Percentiles rank a stretch among this genome's conserved stretches.
Evolutionary conservation across 2,797 vertebrate genomes (phyloP).

Genomic region (Sebastes hubbsi): DNA sequence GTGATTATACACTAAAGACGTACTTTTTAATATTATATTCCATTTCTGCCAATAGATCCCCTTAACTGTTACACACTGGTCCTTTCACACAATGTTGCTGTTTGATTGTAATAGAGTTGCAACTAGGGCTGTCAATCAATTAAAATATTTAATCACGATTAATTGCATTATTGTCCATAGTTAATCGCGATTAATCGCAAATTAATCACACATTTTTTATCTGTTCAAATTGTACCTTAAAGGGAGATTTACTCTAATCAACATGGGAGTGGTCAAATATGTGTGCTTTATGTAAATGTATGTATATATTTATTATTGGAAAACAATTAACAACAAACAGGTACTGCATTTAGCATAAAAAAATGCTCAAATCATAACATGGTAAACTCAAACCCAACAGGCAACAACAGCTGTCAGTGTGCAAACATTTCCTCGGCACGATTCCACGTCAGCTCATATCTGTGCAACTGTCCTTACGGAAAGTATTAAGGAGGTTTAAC

Average conservation of each 20-base stretch:
- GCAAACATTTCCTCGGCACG: background rate
- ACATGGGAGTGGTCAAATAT: background rate
- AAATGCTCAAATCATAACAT: too few species aligned
- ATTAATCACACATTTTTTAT: background rate
- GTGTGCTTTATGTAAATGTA: background rate
- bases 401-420: background rate
- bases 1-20: too few species aligned
- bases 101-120: background rate
- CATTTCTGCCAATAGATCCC: too few species aligned
- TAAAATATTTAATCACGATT: background rate
- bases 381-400: too few species aligned
- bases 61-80: too few species aligned
- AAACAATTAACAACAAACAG: background rate
- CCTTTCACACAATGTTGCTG: too few species aligned
- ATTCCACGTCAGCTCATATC: background rate
- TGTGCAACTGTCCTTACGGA: background rate
- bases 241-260: fast-evolving
- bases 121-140: background rate
- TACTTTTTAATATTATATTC: too few species aligned
- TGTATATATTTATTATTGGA: background rate
- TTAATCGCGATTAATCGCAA: background rate
- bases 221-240: background rate
- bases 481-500: fast-evolving
- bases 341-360: too few species aligned
- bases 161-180: background rate